Evolutionary conservation across 30 jellyfish, hydroid and myxozoan genomes (phyloP), one percentile per base, ranked within the genome.

Genomic region (Turritopsis rubra): DNA sequence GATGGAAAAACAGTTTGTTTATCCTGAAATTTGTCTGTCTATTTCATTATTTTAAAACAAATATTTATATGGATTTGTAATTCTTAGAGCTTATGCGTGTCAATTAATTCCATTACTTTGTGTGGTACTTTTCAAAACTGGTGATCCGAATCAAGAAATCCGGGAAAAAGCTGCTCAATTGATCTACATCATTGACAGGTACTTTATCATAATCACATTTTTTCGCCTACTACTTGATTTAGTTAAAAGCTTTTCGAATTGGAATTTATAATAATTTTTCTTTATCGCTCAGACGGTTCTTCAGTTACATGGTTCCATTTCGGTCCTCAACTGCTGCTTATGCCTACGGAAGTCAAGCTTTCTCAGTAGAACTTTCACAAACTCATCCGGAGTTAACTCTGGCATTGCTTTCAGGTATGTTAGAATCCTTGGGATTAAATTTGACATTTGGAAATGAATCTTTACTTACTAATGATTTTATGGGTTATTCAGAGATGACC

Each of bases 81-180:
- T 41, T 41, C 60, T 41, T 41, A 93, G 99, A 83, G 87, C 96
- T 41, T 93, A 93, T 72, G 66, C 99, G 19, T 93, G 99, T 54
- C 96, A 93, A 53, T 89, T 93, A 74, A 88, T 93, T n/a, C 95
- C 99, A 3, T 86, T 88, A 53, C 86, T 93, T 23, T 93, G 99
- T 75, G 99, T 93, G 30, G 99, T 93, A 72, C 83, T 93, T 13
- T 93, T 88, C 88, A 93, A 93, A 91, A 86, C 99, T 52, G 96
- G 96, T 54, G 99, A 93, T 80, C 94, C 96, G 8, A 79, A 91
- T 31, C 97, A 92, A 23, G 99, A 93, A 70, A 88, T 93, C 54
- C 60, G 99, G 68, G 99, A 93, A 71, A 81, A 95, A 83, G 99
- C 99, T 20, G 99, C 99, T 22, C 99, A 93, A 75, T 89, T 93